A percentile compares a stretch with the other conserved stretches of the same genome.
These are phyloP conservation scores for Lepidochitona cinerea DNA, from an alignment of 2,888 invertebrate genomes.

Conservation along the genomic window DNA sequence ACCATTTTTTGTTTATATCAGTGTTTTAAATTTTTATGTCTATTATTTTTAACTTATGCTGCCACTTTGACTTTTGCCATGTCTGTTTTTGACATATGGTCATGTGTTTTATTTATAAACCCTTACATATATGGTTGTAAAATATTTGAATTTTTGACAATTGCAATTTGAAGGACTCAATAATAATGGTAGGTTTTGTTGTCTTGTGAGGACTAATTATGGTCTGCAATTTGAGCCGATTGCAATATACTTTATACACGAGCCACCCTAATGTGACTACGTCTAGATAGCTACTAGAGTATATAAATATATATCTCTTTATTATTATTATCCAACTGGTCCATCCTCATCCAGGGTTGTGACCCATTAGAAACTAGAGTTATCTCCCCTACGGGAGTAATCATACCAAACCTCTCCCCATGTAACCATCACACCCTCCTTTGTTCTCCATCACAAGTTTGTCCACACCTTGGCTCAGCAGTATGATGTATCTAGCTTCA, in stretches of 20 bases:
- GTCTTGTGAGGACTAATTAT: neutral
- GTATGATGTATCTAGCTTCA: too few relatives aligned
- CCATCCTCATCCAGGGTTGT: neutral
- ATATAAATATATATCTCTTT: neutral
- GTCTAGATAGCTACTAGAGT: neutral
- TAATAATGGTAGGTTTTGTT: neutral
- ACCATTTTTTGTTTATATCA: neutral
- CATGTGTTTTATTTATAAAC: conserved; percentile 5
- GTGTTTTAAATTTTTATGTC: neutral
- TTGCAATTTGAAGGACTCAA: neutral
- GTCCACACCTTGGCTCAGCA: too few relatives aligned
- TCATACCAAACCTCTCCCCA: too few relatives aligned
- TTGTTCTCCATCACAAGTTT: too few relatives aligned
- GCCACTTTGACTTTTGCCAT: neutral
- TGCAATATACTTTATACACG: neutral
- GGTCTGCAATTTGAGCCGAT: neutral
- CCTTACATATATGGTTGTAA: neutral
- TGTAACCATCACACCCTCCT: too few relatives aligned
- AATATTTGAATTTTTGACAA: conserved; percentile 4
- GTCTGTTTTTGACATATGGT: neutral
- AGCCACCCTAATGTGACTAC: neutral
- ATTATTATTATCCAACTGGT: neutral
- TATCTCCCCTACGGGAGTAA: too few relatives aligned
- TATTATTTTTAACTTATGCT: conserved; percentile 1
- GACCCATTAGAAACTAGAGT: too few relatives aligned